Evolutionary conservation across 1,140 invertebrate genomes (phyloP).

Genomic region (Pollicipes pollicipes): DNA sequence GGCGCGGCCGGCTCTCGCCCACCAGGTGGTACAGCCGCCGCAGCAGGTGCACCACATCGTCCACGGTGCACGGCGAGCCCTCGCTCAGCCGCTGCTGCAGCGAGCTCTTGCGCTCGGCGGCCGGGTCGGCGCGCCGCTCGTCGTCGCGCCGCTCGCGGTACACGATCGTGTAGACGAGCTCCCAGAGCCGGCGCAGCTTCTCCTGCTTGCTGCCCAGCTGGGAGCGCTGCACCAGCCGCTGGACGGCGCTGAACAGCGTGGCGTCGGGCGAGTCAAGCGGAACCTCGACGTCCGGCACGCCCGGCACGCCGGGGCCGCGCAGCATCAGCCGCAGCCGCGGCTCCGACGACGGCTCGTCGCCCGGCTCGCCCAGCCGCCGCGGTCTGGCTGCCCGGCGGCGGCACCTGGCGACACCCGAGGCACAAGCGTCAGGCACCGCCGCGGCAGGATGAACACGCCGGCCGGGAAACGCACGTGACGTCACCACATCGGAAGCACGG

Average conservation of each 20-base stretch:
- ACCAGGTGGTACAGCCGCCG: constrained; percentile 56
- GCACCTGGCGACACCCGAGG: too few relatives aligned
- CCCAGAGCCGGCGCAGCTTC: constrained; percentile 57
- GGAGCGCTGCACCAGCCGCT: constrained; percentile 25
- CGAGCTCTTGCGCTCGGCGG: background rate
- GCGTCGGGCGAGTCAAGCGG: constrained; percentile 59
- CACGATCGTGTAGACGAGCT: constrained; percentile 56
- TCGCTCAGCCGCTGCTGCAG: background rate
- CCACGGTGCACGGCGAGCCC: constrained; percentile 44
- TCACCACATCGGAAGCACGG: too few relatives aligned
- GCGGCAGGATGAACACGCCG: too few relatives aligned
- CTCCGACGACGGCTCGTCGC: background rate
- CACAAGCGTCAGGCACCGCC: too few relatives aligned
- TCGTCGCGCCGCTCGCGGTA: constrained; percentile 23
- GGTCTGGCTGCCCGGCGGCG: background rate
- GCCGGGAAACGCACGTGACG: too few relatives aligned
- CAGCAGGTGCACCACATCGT: constrained; percentile 63
- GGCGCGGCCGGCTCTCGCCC: constrained; percentile 19
- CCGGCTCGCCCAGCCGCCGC: background rate
- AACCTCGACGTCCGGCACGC: constrained; percentile 58
- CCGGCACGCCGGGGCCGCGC: constrained; percentile 56
- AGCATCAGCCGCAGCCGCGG: constrained; percentile 49
- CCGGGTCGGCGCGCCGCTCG: background rate
- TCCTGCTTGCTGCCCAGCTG: too few relatives aligned
- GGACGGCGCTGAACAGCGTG: constrained; percentile 84